Percentiles rank a stretch among this genome's conserved stretches.
Conservation (phyloP, 1,140 invertebrate genomes). For the Drosophila chauvacae region DNA sequence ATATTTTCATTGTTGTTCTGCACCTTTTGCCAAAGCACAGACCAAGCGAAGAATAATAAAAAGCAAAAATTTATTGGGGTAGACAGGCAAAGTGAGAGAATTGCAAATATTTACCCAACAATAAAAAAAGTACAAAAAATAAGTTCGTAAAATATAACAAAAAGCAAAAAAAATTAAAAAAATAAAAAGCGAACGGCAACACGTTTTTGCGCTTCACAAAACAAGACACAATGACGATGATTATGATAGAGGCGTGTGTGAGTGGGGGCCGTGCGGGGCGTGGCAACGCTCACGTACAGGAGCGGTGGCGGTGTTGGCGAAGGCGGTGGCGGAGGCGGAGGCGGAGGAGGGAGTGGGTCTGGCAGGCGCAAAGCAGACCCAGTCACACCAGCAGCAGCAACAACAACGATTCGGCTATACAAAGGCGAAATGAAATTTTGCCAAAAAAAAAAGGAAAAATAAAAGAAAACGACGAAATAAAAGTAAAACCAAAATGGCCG, state of each 20-base stretch:
- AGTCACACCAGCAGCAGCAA: slow-evolving; percentile 35
- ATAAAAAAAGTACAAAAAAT: slow-evolving; percentile 23
- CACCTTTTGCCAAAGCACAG: slow-evolving; percentile 3
- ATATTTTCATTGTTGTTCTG: not conserved
- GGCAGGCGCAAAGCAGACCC: slow-evolving; percentile 65
- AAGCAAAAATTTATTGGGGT: slow-evolving; percentile 25
- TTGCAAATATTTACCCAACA: slow-evolving; percentile 42
- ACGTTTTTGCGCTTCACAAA: slow-evolving; percentile 76
- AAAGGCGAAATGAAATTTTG: slow-evolving; percentile 46
- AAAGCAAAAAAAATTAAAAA: slow-evolving; percentile 30
- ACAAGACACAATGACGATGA: slow-evolving; percentile 54
- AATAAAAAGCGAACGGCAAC: slow-evolving; percentile 53
- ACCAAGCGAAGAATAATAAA: slow-evolving; percentile 14
- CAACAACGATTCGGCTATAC: slow-evolving; percentile 38
- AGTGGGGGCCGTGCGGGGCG: slow-evolving; percentile 21
- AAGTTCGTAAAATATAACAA: slow-evolving; percentile 35
- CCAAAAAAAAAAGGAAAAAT: slow-evolving; percentile 47
- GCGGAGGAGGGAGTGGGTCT: slow-evolving; percentile 45
- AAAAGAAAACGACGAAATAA: slow-evolving; percentile 55
- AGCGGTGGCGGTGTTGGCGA: not conserved
- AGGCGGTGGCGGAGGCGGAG: not conserved
- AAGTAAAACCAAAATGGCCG: slow-evolving; percentile 74
- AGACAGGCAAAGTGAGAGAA: slow-evolving; percentile 34
- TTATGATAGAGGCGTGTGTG: slow-evolving; percentile 35
- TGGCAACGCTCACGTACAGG: slow-evolving; percentile 24